Conservation (phyloP, 1,140 invertebrate species). For the Bilobella aurantiaca region DNA sequence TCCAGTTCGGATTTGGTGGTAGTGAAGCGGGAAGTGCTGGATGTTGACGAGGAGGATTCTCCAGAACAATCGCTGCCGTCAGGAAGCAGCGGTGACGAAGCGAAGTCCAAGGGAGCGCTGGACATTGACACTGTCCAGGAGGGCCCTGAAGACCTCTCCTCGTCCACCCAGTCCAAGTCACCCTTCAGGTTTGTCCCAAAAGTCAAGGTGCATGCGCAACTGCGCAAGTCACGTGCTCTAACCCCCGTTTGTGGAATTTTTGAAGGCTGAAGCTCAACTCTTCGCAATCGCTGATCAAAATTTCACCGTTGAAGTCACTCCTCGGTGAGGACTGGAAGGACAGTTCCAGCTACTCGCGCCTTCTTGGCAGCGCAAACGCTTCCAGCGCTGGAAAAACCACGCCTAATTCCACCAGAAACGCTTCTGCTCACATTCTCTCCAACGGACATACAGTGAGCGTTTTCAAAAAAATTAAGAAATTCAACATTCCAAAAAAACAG, state of each 20-base stretch:
- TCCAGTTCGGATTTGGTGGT: slow-evolving; percentile 48
- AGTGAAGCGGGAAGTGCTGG: slow-evolving; percentile 33
- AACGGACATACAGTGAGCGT: too few species aligned
- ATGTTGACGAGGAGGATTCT: slow-evolving; percentile 20
- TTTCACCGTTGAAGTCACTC: slow-evolving; percentile 70
- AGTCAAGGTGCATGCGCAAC: not conserved
- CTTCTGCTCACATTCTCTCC: too few species aligned
- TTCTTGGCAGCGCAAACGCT: not conserved
- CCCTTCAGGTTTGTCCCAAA: slow-evolving; percentile 16
- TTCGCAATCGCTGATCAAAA: slow-evolving; percentile 50
- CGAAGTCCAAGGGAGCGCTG: not conserved
- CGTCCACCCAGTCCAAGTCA: slow-evolving; percentile 18
- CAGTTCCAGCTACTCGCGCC: too few species aligned
- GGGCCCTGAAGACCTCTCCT: slow-evolving; percentile 30
- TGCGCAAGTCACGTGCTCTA: not conserved
- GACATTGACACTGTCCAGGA: slow-evolving; percentile 27
- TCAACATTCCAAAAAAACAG: too few species aligned
- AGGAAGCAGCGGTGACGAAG: not conserved
- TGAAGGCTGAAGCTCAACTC: slow-evolving; percentile 20
- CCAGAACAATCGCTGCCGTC: slow-evolving; percentile 13
- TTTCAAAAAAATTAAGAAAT: too few species aligned
- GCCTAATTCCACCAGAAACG: too few species aligned
- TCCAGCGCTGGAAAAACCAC: slow-evolving; percentile 9
- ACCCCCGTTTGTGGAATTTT: slow-evolving; percentile 3
- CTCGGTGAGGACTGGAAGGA: slow-evolving; percentile 64